Evolutionary conservation across 2,797 vertebrate genomes (phyloP).

Genomic region (Acanthiza pusilla): DNA sequence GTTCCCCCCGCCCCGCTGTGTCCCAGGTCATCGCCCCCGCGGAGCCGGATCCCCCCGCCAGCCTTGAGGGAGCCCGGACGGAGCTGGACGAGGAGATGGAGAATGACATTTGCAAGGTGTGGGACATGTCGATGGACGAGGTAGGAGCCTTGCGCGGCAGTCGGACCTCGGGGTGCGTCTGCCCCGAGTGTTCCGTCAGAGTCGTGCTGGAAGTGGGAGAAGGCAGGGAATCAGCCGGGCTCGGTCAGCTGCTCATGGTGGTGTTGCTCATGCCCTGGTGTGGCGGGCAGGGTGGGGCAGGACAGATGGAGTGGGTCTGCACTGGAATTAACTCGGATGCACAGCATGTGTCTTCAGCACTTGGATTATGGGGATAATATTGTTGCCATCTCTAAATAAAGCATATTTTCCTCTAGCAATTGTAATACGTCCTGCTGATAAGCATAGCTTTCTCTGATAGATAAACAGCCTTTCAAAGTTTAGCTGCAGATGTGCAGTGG

Average conservation of each 20-base stretch:
- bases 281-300: neutral
- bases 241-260: rapidly evolving
- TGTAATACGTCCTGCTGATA: neutral
- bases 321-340: neutral
- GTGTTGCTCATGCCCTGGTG: rapidly evolving
- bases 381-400: neutral
- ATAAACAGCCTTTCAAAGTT: neutral
- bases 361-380: neutral
- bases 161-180: neutral
- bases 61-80: slow-evolving; percentile 59
- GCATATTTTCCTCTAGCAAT: rapidly evolving
- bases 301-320: neutral
- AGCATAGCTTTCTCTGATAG: neutral
- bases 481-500: neutral
- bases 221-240: rapidly evolving
- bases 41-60: slow-evolving; percentile 64
- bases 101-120: slow-evolving; percentile 91
- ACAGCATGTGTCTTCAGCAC: neutral
- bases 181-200: rapidly evolving
- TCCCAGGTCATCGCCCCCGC: slow-evolving; percentile 67
- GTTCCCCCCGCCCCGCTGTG: neutral
- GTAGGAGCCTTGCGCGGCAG: slow-evolving; percentile 46
- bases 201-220: neutral
- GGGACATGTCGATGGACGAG: slow-evolving; percentile 99
- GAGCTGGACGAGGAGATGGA: slow-evolving; percentile 89